These are phyloP conservation scores for Sebastolobus alascanus DNA, from an alignment of 2,797 vertebrate genomes.

Conservation along the genomic window DNA sequence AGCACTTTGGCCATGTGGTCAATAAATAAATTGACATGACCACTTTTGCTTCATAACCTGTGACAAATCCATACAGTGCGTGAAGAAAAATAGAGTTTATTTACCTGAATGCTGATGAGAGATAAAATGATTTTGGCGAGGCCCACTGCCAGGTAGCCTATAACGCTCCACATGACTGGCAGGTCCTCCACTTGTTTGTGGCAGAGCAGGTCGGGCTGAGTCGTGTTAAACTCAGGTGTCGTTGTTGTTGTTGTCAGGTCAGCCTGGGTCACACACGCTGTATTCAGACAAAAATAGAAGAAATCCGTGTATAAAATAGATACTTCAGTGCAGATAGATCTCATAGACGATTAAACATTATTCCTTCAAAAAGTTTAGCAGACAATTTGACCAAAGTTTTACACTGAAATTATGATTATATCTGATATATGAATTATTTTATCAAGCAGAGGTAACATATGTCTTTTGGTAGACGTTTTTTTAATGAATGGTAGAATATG, in stretches of 20 bases:
- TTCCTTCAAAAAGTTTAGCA: background rate
- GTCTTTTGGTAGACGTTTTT: background rate
- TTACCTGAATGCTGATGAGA: constrained; percentile 70
- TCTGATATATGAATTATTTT: background rate
- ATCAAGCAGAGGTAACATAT: background rate
- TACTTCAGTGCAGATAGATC: background rate
- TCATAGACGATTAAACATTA: background rate
- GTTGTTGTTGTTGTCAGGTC: background rate
- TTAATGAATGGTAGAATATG: background rate
- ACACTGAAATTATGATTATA: background rate
- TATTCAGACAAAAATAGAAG: background rate
- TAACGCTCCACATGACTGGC: constrained; percentile 45
- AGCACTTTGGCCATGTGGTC: background rate
- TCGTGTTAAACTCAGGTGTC: background rate
- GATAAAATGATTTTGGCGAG: constrained; percentile 66
- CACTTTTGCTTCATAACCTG: background rate
- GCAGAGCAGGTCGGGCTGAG: fast-evolving
- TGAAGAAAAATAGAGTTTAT: constrained; percentile 28
- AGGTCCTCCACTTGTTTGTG: background rate
- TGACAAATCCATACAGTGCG: background rate
- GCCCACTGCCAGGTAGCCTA: constrained; percentile 40
- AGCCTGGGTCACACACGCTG: constrained; percentile 59
- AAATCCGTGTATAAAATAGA: background rate
- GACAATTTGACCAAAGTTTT: background rate
- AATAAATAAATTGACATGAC: background rate